Evolutionary conservation across 2,888 invertebrate genomes (phyloP).

Genomic region (Dilophus febrilis): DNA sequence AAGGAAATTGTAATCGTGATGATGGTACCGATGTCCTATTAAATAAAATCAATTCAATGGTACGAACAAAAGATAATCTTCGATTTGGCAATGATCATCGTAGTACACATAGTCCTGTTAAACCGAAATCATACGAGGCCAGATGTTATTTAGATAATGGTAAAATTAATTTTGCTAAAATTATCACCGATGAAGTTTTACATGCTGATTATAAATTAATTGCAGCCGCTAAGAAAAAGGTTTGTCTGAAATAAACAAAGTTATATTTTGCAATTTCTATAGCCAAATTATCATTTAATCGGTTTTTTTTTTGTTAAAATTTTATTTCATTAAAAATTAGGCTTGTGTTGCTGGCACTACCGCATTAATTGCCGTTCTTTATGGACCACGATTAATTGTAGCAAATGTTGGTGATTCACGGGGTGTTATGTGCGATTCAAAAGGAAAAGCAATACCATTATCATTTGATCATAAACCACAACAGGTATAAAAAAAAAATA

Average conservation of each 20-base stretch:
- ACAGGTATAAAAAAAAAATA: no score
- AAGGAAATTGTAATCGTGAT: slow-evolving; percentile 30
- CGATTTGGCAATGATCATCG: slow-evolving; percentile 15
- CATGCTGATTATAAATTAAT: slow-evolving; percentile 68
- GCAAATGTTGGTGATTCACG: slow-evolving; percentile 95
- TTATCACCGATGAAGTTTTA: slow-evolving; percentile 74
- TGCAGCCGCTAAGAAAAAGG: slow-evolving; percentile 62
- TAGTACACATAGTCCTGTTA: slow-evolving; percentile 15
- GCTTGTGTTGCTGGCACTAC: slow-evolving; percentile 65
- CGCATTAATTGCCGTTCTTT: slow-evolving; percentile 74
- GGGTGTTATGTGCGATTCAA: slow-evolving; percentile 85
- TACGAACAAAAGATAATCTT: slow-evolving; percentile 21
- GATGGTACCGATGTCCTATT: slow-evolving; percentile 26
- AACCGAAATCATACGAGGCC: slow-evolving; percentile 25
- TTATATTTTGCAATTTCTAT: no score
- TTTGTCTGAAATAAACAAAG: no score
- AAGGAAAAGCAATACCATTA: slow-evolving; percentile 77
- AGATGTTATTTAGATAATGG: slow-evolving; percentile 55
- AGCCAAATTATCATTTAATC: slow-evolving; percentile 9
- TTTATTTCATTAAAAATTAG: not conserved
- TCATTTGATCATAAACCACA: slow-evolving; percentile 96
- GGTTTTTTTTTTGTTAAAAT: not conserved
- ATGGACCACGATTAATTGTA: slow-evolving; percentile 66
- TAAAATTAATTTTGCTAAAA: slow-evolving; percentile 60
- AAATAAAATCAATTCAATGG: slow-evolving; percentile 22